Percentiles rank a stretch among this genome's conserved stretches.
Conservation (phyloP, 2,113 vertebrate species). For the Cavia porcellus region DNA sequence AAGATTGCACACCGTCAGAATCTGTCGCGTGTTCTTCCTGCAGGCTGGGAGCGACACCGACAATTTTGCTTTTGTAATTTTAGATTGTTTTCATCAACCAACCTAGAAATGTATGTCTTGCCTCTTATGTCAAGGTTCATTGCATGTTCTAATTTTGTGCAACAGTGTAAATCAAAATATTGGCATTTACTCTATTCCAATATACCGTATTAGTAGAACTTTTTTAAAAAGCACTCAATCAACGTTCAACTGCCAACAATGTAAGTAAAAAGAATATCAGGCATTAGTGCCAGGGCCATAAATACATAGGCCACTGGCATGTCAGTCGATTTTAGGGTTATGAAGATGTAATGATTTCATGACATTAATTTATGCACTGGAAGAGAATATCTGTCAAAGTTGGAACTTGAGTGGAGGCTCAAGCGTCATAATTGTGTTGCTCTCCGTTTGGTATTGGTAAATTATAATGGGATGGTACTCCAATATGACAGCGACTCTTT, state of each 20-base stretch:
- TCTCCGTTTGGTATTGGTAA: not conserved
- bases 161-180: not conserved
- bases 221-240: not conserved
- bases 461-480: not conserved
- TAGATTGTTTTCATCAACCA: not conserved
- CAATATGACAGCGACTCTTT: not conserved
- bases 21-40: no score
- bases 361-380: not conserved
- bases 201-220: not conserved
- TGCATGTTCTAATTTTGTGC: not conserved
- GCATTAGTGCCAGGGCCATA: not conserved
- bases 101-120: not conserved
- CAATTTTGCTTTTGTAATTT: not conserved
- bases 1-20: no score
- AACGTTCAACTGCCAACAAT: not conserved
- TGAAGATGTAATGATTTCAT: not conserved
- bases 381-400: not conserved
- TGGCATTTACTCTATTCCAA: not conserved
- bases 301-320: not conserved
- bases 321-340: not conserved
- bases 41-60: no score
- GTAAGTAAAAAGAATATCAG: not conserved
- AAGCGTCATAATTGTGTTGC: not conserved
- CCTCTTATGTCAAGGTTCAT: not conserved
- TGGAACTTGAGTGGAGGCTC: not conserved